Evolutionary conservation across 2,888 invertebrate species (phyloP).

Genomic region (Microplitis deprimator): DNA sequence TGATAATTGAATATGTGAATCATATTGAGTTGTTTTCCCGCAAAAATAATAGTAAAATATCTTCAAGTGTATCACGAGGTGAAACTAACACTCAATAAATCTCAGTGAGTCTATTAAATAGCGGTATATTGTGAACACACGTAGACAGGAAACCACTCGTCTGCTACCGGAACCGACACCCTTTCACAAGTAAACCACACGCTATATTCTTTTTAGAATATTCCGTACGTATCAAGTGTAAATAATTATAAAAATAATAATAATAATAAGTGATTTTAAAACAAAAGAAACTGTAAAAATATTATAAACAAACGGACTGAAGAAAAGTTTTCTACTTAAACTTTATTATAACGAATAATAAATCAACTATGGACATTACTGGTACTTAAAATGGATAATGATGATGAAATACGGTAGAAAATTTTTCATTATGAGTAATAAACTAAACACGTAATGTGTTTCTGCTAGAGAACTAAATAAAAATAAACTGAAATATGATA

Average conservation of each 20-base stretch:
- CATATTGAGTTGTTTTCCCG: background rate
- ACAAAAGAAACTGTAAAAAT: constrained; percentile 1
- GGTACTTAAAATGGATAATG: background rate
- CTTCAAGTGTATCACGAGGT: constrained; percentile 7
- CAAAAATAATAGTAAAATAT: background rate
- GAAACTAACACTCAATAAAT: constrained; percentile 18
- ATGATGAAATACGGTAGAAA: constrained; percentile 1
- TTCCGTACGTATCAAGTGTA: background rate
- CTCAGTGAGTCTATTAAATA: constrained; percentile 22
- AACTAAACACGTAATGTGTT: background rate
- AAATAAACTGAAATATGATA: background rate
- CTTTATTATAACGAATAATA: background rate
- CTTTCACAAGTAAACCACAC: constrained; percentile 29
- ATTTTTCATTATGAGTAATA: background rate
- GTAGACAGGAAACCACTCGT: constrained; percentile 26
- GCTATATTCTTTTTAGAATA: background rate
- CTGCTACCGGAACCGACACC: constrained; percentile 29
- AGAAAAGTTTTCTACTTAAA: background rate
- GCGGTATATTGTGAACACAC: constrained; percentile 19
- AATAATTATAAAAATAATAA: constrained; percentile 21
- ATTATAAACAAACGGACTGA: background rate
- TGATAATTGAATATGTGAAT: background rate
- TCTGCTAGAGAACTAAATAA: background rate
- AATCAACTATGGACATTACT: background rate
- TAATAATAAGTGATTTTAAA: background rate